A percentile compares a stretch with the other conserved stretches of the same genome.
Conservation (phyloP, 1,140 invertebrate species). For the Philotrypesis tridentata region DNA sequence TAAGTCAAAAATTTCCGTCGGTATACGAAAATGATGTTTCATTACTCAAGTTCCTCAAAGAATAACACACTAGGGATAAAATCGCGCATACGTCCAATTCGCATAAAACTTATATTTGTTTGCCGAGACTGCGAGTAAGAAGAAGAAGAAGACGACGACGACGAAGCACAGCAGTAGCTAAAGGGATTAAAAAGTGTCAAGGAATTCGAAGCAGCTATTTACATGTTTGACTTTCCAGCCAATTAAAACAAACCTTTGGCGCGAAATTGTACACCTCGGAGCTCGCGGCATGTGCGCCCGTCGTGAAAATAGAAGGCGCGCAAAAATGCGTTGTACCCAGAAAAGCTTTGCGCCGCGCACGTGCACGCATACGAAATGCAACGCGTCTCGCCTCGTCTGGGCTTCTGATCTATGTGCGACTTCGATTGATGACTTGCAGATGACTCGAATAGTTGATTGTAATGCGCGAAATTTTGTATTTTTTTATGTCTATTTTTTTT, state of each 20-base stretch:
- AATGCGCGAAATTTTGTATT: no score
- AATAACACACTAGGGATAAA: no score
- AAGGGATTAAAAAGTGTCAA: not conserved
- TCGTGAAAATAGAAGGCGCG: conserved; percentile 6
- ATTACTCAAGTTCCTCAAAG: no score
- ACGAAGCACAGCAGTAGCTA: no score
- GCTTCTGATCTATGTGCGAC: not conserved
- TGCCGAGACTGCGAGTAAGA: not conserved
- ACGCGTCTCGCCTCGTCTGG: not conserved
- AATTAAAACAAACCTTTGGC: conserved; percentile 58
- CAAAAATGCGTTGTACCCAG: not conserved
- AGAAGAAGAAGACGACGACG: not conserved
- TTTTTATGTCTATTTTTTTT: no score
- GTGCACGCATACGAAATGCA: not conserved
- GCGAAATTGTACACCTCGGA: conserved; percentile 55
- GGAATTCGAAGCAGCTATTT: conserved; percentile 4
- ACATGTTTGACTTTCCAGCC: conserved; percentile 52
- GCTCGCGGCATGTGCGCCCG: not conserved
- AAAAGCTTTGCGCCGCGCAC: not conserved
- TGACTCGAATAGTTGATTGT: no score
- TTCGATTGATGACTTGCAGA: not conserved
- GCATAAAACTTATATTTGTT: not conserved
- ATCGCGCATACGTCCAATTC: not conserved
- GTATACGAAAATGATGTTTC: no score
- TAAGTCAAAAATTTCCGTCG: no score